A percentile compares a stretch with the other conserved stretches of the same genome.
Conservation (phyloP, 2,113 vertebrate species). For the Alligator mississippiensis region DNA sequence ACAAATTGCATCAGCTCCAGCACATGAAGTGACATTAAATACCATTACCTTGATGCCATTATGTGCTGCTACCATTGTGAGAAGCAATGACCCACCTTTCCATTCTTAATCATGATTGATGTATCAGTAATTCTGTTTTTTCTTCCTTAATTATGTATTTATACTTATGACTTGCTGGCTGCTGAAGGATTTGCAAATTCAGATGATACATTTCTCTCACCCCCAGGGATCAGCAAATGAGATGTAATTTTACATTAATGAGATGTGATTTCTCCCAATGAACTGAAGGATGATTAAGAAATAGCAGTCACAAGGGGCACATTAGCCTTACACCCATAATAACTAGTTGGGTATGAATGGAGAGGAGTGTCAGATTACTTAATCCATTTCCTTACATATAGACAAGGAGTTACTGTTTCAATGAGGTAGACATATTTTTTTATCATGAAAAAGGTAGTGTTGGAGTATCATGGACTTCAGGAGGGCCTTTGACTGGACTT, state of each 20-base stretch:
- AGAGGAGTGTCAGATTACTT: conserved; percentile 40
- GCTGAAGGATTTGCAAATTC: neutral
- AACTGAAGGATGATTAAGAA: neutral
- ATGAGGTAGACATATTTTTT: conserved; percentile 4
- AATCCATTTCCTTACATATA: conserved; percentile 27
- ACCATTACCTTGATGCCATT: neutral
- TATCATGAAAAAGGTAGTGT: neutral
- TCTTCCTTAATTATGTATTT: neutral
- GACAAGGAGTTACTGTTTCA: conserved; percentile 22
- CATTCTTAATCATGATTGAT: neutral
- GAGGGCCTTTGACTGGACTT: too few species aligned
- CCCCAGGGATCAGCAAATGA: conserved; percentile 5
- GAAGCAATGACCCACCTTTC: neutral
- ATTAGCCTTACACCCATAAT: conserved; percentile 8
- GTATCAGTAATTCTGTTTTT: neutral
- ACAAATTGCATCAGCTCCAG: neutral
- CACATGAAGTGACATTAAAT: neutral
- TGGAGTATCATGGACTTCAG: too few species aligned
- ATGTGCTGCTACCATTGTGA: neutral
- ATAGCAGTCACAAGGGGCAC: neutral
- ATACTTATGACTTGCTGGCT: neutral
- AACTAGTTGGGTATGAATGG: conserved; percentile 39
- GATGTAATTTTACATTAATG: conserved; percentile 1
- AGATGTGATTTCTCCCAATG: neutral
- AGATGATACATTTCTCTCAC: neutral